These are phyloP conservation scores for Alviniconcha strummeri DNA, from an alignment of 2,888 invertebrate genomes.

Conservation along the genomic window DNA sequence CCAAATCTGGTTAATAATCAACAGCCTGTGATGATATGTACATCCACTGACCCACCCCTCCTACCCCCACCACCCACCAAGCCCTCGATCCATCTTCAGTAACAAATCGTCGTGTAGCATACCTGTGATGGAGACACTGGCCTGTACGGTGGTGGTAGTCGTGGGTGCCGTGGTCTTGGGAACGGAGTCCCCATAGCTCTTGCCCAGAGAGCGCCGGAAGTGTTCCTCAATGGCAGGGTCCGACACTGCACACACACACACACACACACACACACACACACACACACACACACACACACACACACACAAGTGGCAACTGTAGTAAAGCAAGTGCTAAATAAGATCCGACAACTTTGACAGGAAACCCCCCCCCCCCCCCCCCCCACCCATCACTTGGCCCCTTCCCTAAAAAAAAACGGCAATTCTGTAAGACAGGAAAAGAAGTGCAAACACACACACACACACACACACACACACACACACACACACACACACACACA, in stretches of 20 bases:
- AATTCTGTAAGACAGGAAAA: too few relatives aligned
- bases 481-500: too few relatives aligned
- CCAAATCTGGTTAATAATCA: too few relatives aligned
- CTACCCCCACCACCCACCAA: too few relatives aligned
- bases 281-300: not conserved
- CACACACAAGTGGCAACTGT: not conserved
- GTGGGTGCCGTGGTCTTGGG: conserved; percentile 35
- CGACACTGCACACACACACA: conserved; percentile 76
- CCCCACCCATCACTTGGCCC: too few relatives aligned
- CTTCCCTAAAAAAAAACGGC: too few relatives aligned
- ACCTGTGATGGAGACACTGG: conserved; percentile 60
- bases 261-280: not conserved
- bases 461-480: not conserved
- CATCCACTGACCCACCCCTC: too few relatives aligned
- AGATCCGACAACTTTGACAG: too few relatives aligned
- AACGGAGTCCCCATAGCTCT: conserved; percentile 68
- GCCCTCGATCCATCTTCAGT: too few relatives aligned
- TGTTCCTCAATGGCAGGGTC: conserved; percentile 97
- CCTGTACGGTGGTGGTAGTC: conserved; percentile 37
- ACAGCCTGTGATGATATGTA: too few relatives aligned
- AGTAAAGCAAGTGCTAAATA: too few relatives aligned
- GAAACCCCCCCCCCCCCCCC: too few relatives aligned
- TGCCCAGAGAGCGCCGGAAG: conserved; percentile 91
- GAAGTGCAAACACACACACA: not conserved
- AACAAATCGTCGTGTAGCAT: not conserved